Evolutionary conservation across 1,140 invertebrate genomes (phyloP), one percentile per base, ranked within the genome.

Genomic region (Drosophila mayri): DNA sequence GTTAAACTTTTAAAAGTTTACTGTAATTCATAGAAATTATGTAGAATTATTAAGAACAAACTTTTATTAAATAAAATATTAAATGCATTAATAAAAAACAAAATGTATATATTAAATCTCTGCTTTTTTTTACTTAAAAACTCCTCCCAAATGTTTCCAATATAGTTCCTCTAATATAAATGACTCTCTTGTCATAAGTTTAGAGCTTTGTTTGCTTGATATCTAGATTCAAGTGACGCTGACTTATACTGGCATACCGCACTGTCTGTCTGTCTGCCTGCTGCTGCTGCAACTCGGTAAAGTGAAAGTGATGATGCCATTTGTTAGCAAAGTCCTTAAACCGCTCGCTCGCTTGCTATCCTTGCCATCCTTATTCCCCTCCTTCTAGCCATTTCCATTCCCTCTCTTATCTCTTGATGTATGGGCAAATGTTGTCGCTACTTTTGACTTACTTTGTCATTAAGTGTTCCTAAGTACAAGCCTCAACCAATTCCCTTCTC

Each of bases 231-330:
- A 35, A 20, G 11, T 38, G 25, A 28, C 2, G 30, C 41, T 25
- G 70, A 40, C 68, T 74, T 74, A 74, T 54, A 50, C 40, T 63
- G 44, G 18, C 28, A 30, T 20, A 37, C 58, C 71, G 47, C 71
- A 63, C 70, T 74, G 71, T 74, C 28, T 30, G 14, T n/a, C 20
- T 52, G 46, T 22, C 44, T 40, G 58, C 50, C 50, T 55, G 58
- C 16, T 30, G 47, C 50, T 41, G 61, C 72, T 55, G 28, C 72
- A 55, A 55, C 35, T 55, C 67, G 66, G 58, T 64, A 55, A 20
- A 72, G 76, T 79, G 77, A 81, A 80, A 81, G 74, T 82, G 83
- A 86, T 85, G 83, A 82, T 74, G 67, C 46, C 73, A 74, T 76
- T 87, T 86, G 80, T 82, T 82, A 70, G 59, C 68, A 71, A 60